Conservation (phyloP, 2,888 invertebrate genomes). For the Dexiosoma caninum region DNA sequence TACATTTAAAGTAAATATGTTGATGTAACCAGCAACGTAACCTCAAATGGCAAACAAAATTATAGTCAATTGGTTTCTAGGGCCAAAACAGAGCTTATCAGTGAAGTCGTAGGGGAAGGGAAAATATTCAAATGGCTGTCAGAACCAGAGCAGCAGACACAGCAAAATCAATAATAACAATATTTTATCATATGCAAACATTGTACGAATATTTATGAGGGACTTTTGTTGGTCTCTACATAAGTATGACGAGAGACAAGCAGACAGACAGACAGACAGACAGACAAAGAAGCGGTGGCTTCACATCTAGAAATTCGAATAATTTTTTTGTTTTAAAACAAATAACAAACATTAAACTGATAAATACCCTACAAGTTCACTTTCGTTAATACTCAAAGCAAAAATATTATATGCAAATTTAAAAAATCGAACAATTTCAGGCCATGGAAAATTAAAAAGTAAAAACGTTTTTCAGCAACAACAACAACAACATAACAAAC, state of each 20-base stretch:
- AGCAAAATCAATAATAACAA: conserved; percentile 36
- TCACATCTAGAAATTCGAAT: conserved; percentile 3
- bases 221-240: conserved; percentile 20
- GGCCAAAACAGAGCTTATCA: conserved; percentile 20
- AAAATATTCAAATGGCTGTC: conserved; percentile 5
- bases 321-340: background rate
- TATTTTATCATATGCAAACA: conserved; percentile 55
- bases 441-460: background rate
- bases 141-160: background rate
- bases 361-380: too few relatives aligned
- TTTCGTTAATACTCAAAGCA: too few relatives aligned
- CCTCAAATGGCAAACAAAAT: background rate
- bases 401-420: too few relatives aligned
- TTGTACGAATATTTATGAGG: conserved; percentile 15
- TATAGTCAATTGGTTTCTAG: background rate
- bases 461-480: background rate
- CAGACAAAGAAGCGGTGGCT: background rate
- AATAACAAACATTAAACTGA: background rate
- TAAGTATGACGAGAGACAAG: too few relatives aligned
- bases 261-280: background rate
- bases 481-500: too few relatives aligned
- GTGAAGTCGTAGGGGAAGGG: background rate
- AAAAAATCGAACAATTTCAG: too few relatives aligned
- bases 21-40: conserved; percentile 7
- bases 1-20: background rate